Percentiles rank a stretch among this genome's conserved stretches.
phyloP scores from a whole-genome alignment of 2,797 vertebrate species.

The Rhinogobio ventralis region DNA sequence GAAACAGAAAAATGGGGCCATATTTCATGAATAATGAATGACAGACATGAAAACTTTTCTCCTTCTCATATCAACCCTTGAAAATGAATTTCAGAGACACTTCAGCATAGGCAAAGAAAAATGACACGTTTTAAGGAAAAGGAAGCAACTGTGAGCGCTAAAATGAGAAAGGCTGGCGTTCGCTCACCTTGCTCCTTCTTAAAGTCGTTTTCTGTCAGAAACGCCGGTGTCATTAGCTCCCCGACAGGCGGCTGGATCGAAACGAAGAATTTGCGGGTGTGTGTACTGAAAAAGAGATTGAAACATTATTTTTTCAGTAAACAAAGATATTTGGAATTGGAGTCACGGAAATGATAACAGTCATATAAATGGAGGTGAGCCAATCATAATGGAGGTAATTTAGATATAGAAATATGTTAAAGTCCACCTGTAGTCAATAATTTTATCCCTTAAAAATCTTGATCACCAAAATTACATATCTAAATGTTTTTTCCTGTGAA shows the following conservation, averaged over 20 bases:
- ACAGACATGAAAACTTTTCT: not conserved
- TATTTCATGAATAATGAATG: not conserved
- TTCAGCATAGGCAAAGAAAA: not conserved
- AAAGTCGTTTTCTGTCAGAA: constrained; percentile 96
- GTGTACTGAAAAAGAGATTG: constrained; percentile 79
- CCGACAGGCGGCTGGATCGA: constrained; percentile 96
- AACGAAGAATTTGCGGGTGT: constrained; percentile 92
- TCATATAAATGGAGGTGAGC: not conserved
- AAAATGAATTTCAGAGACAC: not conserved
- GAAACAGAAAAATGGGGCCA: not conserved
- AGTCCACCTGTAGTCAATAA: too few species aligned
- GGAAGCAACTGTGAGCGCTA: not conserved
- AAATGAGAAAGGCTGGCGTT: not conserved
- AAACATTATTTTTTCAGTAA: not conserved
- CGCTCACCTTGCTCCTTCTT: constrained; percentile 96
- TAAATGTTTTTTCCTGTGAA: too few species aligned
- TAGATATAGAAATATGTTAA: too few species aligned
- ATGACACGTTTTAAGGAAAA: not conserved
- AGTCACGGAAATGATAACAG: not conserved
- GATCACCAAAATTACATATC: too few species aligned
- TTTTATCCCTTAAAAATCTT: too few species aligned
- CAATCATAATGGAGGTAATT: not conserved
- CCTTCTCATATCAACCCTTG: not conserved
- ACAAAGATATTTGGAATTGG: not conserved
- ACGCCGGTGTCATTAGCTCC: constrained; percentile 92